Evolutionary conservation across 2,888 invertebrate genomes (phyloP), one percentile per base, ranked within the genome.

Genomic region (Phymatocera aterrima): DNA sequence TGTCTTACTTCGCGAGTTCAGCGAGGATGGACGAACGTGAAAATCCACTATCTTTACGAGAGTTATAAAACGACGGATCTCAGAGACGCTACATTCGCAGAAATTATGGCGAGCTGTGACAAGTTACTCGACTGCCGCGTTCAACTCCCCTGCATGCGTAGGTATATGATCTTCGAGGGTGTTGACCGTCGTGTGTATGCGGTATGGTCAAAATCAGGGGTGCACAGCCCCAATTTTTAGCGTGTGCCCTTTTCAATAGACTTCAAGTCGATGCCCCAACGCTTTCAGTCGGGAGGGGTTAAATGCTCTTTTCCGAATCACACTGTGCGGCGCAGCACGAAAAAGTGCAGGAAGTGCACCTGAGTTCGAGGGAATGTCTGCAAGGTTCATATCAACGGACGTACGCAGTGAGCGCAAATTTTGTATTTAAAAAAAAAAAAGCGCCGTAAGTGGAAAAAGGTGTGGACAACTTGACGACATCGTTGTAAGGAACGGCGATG

Each of bases 231-330:
- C 83, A 77, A 60, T 81, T 82, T 83, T 82, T 83, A 80, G 85
- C 88, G 88, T 89, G 89, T 90, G 89, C 88, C 89, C 89, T 89
- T 89, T 88, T 90, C 88, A 89, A 87, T 90, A 87, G 85, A 88
- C 88, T 84, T 85, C 85, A 46, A 48, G 81, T 64, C 64, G 80
- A 82, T 83, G 80, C 79, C 74, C 60, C 68, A 75, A 61, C 77
- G 81, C 80, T 80, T 80, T 78, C 74, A 74, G 72, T 79, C 78
- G 77, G 79, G 86, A 87, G 87, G 87, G 89, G 87, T 88, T 88
- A 87, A 88, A 88, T 88, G 89, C 87, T 89, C 89, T 88, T 88
- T 89, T 84, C 37, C 57, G 12, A 75, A 40, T 21, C 31, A 8
- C 54, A 60, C 60, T 57, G 28, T 37, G 57, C 15, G 34, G 46